phyloP scores from a whole-genome alignment of 1,140 invertebrate species.

The Drosophila lacertosa region DNA sequence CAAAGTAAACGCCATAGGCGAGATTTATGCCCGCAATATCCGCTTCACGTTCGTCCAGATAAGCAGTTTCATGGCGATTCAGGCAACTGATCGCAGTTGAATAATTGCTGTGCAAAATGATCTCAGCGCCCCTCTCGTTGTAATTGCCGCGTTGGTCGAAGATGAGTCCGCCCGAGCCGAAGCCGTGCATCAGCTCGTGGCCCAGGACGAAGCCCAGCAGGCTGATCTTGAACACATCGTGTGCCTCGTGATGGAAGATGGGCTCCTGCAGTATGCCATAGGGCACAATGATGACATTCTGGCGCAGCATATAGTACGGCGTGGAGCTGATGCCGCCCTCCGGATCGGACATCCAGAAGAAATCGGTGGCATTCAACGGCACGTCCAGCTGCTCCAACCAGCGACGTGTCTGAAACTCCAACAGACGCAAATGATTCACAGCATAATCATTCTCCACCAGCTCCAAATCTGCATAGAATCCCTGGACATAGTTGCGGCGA shows the following conservation, averaged over 20 bases:
- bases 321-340: slow-evolving; percentile 41
- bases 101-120: not conserved
- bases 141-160: slow-evolving; percentile 49
- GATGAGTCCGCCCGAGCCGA: slow-evolving; percentile 38
- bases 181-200: slow-evolving; percentile 69
- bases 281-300: slow-evolving; percentile 62
- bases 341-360: slow-evolving; percentile 40
- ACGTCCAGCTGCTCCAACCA: slow-evolving; percentile 25
- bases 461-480: slow-evolving; percentile 43
- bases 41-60: slow-evolving; percentile 59
- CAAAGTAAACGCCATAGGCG: slow-evolving; percentile 59
- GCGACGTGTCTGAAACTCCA: slow-evolving; percentile 35
- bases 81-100: slow-evolving; percentile 44
- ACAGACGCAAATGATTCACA: slow-evolving; percentile 49
- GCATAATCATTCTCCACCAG: slow-evolving; percentile 41
- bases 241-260: slow-evolving; percentile 38
- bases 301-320: slow-evolving; percentile 52
- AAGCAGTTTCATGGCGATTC: slow-evolving; percentile 38
- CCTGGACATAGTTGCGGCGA: slow-evolving; percentile 24
- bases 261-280: slow-evolving; percentile 62
- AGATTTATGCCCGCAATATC: slow-evolving; percentile 60
- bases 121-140: slow-evolving; percentile 1
- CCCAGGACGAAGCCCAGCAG: slow-evolving; percentile 66
- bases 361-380: not conserved
- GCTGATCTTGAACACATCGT: slow-evolving; percentile 67